Evolutionary conservation across 2,113 vertebrate genomes (phyloP).

Genomic region (Elgaria multicarinata): DNA sequence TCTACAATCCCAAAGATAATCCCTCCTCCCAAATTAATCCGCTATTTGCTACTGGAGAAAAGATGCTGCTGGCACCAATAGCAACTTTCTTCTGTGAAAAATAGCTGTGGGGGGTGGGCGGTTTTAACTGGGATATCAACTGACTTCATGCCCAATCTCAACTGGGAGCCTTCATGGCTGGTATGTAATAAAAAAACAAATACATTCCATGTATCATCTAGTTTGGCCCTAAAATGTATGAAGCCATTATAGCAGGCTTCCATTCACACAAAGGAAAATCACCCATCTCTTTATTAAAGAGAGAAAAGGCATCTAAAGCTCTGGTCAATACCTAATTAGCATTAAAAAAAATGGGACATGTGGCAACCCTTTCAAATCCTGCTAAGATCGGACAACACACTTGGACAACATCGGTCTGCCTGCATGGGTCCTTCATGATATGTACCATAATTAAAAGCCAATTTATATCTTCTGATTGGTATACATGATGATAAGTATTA

Average conservation of each 20-base stretch:
- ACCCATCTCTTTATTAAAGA: not conserved
- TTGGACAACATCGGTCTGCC: conserved; percentile 57
- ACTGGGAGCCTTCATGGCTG: not conserved
- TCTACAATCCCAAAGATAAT: no score
- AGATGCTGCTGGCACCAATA: not conserved
- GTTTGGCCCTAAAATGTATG: not conserved
- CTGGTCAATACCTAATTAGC: conserved; percentile 65
- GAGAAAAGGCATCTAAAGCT: conserved; percentile 52
- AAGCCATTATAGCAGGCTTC: not conserved
- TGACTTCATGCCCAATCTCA: not conserved
- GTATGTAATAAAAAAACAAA: not conserved
- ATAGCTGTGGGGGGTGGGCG: not conserved
- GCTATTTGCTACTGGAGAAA: not conserved
- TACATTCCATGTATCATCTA: not conserved
- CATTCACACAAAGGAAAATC: not conserved
- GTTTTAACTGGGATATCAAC: not conserved
- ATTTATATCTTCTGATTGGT: conserved; percentile 67
- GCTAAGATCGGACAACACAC: conserved; percentile 63
- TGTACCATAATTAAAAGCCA: conserved; percentile 65
- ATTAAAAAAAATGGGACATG: conserved; percentile 67
- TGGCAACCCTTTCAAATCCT: conserved; percentile 67
- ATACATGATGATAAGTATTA: conserved; percentile 54
- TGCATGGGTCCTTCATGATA: conserved; percentile 64
- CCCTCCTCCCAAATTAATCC: not conserved
- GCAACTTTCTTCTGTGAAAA: not conserved